Evolutionary conservation across 2,113 vertebrate genomes (phyloP).

Genomic region (Oryzias celebensis): DNA sequence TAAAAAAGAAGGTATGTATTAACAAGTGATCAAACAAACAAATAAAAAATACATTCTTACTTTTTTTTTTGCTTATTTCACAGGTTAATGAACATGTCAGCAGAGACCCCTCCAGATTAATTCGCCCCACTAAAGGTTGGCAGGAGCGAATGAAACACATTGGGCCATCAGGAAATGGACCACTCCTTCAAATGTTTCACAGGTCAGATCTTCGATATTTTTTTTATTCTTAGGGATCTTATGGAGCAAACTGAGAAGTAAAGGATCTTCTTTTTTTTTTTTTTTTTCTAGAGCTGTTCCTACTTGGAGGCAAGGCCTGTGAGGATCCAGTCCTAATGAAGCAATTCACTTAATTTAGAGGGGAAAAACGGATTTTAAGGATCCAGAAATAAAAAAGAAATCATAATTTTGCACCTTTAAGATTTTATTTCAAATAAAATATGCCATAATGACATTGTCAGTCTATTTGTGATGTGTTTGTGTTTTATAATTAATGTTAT

Average conservation of each 20-base stretch:
- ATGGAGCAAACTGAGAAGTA: neutral
- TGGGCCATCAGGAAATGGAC: constrained; percentile 64
- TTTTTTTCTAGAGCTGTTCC: constrained; percentile 79
- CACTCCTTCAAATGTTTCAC: constrained; percentile 67
- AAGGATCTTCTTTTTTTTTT: neutral
- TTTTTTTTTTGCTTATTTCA: constrained; percentile 9
- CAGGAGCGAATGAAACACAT: constrained; percentile 70
- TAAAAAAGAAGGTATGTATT: constrained; percentile 84
- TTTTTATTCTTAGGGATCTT: neutral
- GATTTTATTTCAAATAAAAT: constrained; percentile 16
- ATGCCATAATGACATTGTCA: neutral
- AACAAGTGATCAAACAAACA: neutral
- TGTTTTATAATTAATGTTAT: neutral
- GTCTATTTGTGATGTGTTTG: neutral
- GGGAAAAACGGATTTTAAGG: neutral
- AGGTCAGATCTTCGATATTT: constrained; percentile 65
- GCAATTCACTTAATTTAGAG: too few species aligned
- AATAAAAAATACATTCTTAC: neutral
- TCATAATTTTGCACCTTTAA: neutral
- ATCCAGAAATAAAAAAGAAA: neutral
- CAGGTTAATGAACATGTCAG: constrained; percentile 78
- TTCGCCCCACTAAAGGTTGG: constrained; percentile 79
- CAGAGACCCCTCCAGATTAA: constrained; percentile 75
- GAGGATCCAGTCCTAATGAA: constrained; percentile 25
- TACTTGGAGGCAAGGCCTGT: constrained; percentile 83